A percentile compares a stretch with the other conserved stretches of the same genome.
These are phyloP conservation scores for Cacoxenus indagator DNA, from an alignment of 2,888 invertebrate genomes.

Conservation along the genomic window DNA sequence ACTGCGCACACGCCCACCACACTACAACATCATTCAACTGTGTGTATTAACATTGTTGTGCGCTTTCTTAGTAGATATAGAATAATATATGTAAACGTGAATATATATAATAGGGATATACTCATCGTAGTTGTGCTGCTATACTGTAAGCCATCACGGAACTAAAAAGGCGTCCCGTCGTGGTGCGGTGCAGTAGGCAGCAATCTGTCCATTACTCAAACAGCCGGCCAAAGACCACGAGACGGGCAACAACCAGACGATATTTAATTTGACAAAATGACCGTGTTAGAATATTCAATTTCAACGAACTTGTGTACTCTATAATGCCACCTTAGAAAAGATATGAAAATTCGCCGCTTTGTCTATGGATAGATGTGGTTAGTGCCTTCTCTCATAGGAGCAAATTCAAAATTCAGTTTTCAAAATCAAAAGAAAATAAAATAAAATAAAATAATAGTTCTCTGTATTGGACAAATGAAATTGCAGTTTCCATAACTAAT, in stretches of 20 bases:
- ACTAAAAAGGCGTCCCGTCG: slow-evolving; percentile 31
- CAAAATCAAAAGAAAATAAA: no score
- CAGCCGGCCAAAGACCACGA: slow-evolving; percentile 13
- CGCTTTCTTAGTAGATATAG: not conserved
- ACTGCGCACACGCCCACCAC: not conserved
- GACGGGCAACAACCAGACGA: slow-evolving; percentile 25
- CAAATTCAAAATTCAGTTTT: no score
- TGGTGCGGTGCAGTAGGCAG: slow-evolving; percentile 35
- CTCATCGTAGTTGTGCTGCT: slow-evolving; percentile 1
- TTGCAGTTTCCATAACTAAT: no score
- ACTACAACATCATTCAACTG: not conserved
- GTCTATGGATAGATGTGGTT: no score
- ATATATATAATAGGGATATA: not conserved
- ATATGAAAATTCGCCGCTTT: no score
- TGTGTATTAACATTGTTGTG: not conserved
- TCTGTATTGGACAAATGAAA: no score
- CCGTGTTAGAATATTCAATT: not conserved
- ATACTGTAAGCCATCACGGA: not conserved
- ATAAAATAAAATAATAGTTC: no score
- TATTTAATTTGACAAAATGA: slow-evolving; percentile 15
- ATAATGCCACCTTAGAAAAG: not conserved
- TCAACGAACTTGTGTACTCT: not conserved
- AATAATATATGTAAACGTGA: not conserved
- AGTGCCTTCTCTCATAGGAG: no score
- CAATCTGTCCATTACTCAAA: slow-evolving; percentile 48